Evolutionary conservation across 37 sponge, comb jelly and placozoan genomes (phyloP), one percentile per base, ranked within the genome.

Genomic region (Corticium candelabrum): DNA sequence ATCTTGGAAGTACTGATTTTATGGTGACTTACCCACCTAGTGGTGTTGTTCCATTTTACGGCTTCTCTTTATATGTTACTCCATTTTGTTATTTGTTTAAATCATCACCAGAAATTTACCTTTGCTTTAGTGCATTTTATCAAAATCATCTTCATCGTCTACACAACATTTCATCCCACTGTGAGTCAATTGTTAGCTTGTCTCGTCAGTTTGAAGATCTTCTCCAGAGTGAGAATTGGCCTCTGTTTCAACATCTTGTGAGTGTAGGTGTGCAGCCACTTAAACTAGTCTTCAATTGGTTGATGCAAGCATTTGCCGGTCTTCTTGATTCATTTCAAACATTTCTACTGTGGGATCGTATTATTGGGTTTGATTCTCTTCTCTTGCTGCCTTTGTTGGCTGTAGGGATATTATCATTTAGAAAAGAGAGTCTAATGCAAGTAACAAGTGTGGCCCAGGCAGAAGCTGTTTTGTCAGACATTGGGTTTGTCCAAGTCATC

Each of bases 321-420:
- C 81, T 85, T 78, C 82, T 93, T 29, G 83, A 86, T 31, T 40
- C 90, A 0, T 80, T 82, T 62, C 86, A 93, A 73, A 69, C 89
- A 5, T 82, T 93, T 35, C 80, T 85, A 7, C 85, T 93, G 1
- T 93, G 94, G 94, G 94, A 93, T 38, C 78, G 94, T 34, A 85
- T 93, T 27, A 82, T 89, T 39, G 94, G 90, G 0, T 87, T 86
- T 70, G 77, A 90, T 75, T 83, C 94, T 32, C 78, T 87, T 57
- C 36, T 67, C 3, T 34, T 89, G 0, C 80, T 93, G 30, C 81
- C 94, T 39, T 76, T 93, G 7, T 29, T 87, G 30, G 90, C 94
- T 41, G 88, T 83, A 1, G 88, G 86, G 31, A 57, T 93, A 1
- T 84, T 93, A 31, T 85, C 85, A 74, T 93, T 93, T 77, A 77